Conservation (phyloP, 2,797 vertebrate genomes). For the Prionace glauca region DNA sequence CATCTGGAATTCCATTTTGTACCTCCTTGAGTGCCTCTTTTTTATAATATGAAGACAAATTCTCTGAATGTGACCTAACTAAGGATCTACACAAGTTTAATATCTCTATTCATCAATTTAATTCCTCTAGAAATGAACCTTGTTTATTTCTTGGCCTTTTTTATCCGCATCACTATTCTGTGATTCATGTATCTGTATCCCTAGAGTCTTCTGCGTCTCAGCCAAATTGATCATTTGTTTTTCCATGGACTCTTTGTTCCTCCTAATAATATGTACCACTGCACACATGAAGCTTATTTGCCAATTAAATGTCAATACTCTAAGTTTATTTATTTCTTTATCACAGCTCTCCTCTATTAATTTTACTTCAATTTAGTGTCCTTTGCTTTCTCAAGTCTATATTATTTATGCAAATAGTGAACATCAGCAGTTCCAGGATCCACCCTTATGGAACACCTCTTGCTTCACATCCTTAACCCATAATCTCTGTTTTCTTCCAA, state of each 20-base stretch:
- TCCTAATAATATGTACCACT: not conserved
- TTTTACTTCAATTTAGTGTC: not conserved
- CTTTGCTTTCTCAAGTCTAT: not conserved
- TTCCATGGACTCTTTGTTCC: not conserved
- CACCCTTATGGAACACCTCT: not conserved
- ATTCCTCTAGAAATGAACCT: not conserved
- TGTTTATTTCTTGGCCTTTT: not conserved
- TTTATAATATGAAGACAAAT: not conserved
- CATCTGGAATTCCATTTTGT: not conserved
- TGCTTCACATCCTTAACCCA: not conserved
- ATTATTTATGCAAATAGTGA: not conserved
- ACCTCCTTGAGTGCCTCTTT: not conserved
- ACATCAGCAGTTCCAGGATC: not conserved
- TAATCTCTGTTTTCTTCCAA: not conserved
- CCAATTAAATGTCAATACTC: not conserved
- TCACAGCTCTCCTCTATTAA: not conserved
- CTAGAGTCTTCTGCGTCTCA: not conserved
- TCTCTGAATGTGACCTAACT: not conserved
- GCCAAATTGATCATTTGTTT: not conserved
- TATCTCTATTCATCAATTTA: no score
- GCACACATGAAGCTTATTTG: not conserved
- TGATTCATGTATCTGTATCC: not conserved
- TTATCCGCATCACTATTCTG: not conserved
- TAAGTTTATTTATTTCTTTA: not conserved
- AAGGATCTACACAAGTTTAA: not conserved